Evolutionary conservation across 2,797 vertebrate genomes (phyloP), one percentile per base, ranked within the genome.

Genomic region (Gallinago nigripennis): DNA sequence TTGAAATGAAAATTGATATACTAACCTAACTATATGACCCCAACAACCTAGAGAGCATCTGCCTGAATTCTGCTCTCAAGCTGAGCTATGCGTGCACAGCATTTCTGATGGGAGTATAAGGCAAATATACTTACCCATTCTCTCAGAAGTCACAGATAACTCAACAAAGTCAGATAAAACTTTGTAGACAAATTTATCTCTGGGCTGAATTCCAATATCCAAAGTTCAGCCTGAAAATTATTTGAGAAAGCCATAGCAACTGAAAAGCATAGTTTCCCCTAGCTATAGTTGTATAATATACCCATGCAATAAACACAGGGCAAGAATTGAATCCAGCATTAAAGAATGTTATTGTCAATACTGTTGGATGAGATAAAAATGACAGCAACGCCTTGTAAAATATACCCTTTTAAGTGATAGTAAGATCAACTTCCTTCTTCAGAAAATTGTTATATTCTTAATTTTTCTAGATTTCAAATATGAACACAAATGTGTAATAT

Each of bases 111-210:
- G 51, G 51, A 90, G 23, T 41, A 14, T 19, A 92, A 88, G 61
- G 43, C 39, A 92, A 92, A 96, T 72, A 86, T 2, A 84, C 58
- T 93, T 78, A 65, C 80, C 66, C 79, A 25, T 51, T 82, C 66
- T 79, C 75, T 90, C 77, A 82, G 50, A 95, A 94, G 83, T 80
- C 39, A 63, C 72, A 94, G 81, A 56, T 79, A 84, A 25, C 50
- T 82, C 87, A 83, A 65, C 50, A 57, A 86, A 88, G 69, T 19
- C 82, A 79, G 88, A 90, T 77, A 95, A 93, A 91, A 94, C 18
- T 84, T 37, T 86, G 39, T 30, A 90, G 86, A 86, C 51, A 95
- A 68, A 86, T 88, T 88, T 83, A 65, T 88, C 86, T 90, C 75
- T 85, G 68, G 63, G 39, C 54, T 88, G 70, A 73, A 79, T 86